A percentile compares a stretch with the other conserved stretches of the same genome.
phyloP scores from a whole-genome alignment of 2,797 vertebrate species.

The Muscicapa comitata region DNA sequence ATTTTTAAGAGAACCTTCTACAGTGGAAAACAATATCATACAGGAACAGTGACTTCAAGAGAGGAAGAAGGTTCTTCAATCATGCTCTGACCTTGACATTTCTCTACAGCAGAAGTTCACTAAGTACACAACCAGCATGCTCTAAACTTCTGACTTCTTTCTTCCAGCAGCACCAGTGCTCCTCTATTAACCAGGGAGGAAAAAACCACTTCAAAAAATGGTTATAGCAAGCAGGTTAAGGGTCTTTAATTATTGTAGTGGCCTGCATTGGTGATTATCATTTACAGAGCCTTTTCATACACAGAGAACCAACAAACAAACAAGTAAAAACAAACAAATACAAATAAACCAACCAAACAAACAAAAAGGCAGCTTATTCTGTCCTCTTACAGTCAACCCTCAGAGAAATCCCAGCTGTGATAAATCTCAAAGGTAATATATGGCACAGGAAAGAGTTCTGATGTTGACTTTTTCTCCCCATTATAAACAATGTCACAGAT shows the following conservation, averaged over 20 bases:
- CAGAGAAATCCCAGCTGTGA: neutral
- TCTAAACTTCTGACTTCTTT: conserved; percentile 46
- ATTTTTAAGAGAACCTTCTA: conserved; percentile 84
- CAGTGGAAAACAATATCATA: conserved; percentile 83
- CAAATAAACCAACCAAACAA: neutral
- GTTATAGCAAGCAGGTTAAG: neutral
- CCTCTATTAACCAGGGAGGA: neutral
- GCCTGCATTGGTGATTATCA: neutral
- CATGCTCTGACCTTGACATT: conserved; percentile 81
- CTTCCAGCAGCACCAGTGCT: neutral
- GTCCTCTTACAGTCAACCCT: neutral
- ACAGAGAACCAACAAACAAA: neutral
- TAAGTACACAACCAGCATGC: conserved; percentile 42
- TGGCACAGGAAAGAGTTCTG: conserved; percentile 2
- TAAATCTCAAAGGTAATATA: conserved; percentile 31
- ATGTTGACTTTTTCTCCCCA: neutral
- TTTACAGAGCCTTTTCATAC: neutral
- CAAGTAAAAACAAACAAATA: neutral
- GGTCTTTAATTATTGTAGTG: neutral
- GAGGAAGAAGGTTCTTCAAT: conserved; percentile 77
- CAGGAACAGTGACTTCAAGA: conserved; percentile 68
- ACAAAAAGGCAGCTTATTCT: neutral
- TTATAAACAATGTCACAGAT: conserved; percentile 26
- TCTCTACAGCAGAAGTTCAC: conserved; percentile 65
- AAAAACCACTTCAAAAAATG: neutral